Evolutionary conservation across 2,888 invertebrate species (phyloP), one percentile per base, ranked within the genome.

Genomic region (Cantharis rustica): DNA sequence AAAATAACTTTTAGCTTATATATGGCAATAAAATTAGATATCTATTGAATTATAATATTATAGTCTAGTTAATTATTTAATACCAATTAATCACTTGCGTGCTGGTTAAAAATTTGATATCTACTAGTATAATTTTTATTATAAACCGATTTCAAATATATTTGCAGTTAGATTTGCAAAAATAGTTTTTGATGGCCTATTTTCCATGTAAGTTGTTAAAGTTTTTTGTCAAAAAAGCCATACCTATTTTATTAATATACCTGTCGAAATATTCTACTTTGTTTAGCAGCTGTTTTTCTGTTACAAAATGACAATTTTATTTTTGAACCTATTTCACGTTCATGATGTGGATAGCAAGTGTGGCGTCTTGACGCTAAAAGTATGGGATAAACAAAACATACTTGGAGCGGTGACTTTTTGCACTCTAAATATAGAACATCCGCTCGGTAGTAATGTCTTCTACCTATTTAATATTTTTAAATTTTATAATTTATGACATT

Each of bases 371-470:
- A 63, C 16, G 63, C 17, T 63, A 11, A 63, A 71, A 64, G 69
- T 31, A 16, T 66, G 76, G 61, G 10, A 17, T 63, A 76, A 31
- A 71, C 69, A 63, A 74, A 70, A 74, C 69, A 71, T 23, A 68
- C 73, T 63, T 79, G 79, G 81, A 81, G 80, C 81, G 81, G 76
- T 81, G 81, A 83, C 83, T 82, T 83, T 83, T 83, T 83, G 83
- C 82, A 82, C 76, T 78, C 47, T 82, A 83, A 78, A 80, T 80
- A 79, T 83, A 83, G 81, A 75, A 77, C 79, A 79, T 80, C 80
- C 79, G 81, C 72, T 82, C 80, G 23, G 23, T 23, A 76, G 11
- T 23, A 9, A 5, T 47, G n/a, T 47, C 7, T 47, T 47, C 5
- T n/a, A 75, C 20, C 20, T 47, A 16, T 61, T 61, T 66, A 27